Percentiles rank a stretch among this genome's conserved stretches.
phyloP scores from a whole-genome alignment of 2,113 vertebrate species.

The Phalacrocorax brasilianus region DNA sequence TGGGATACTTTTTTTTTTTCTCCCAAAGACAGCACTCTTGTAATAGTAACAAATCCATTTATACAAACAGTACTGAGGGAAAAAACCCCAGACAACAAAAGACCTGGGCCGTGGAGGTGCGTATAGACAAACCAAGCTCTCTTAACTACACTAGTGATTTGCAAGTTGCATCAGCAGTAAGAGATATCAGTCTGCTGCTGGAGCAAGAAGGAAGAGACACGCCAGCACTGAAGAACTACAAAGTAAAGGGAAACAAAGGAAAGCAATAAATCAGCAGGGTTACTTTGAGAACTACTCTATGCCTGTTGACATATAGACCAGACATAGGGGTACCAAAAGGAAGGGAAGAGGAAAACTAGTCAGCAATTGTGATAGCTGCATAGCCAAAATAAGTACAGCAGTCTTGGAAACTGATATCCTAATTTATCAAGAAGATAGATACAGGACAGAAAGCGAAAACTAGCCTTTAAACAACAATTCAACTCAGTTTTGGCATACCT shows the following conservation, averaged over 20 bases:
- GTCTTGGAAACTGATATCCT: neutral
- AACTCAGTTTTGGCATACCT: neutral
- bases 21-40: neutral
- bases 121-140: neutral
- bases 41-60: neutral
- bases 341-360: neutral
- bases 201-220: neutral
- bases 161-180: conserved; percentile 29
- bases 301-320: accelerated
- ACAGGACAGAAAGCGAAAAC: neutral
- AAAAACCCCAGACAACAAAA: neutral
- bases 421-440: neutral
- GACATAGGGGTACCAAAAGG: neutral
- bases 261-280: neutral
- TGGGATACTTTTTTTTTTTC: neutral
- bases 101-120: neutral
- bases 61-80: neutral
- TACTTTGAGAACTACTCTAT: neutral
- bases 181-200: neutral
- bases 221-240: neutral
- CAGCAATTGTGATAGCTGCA: neutral
- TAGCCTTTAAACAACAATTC: neutral
- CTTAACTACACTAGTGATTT: neutral
- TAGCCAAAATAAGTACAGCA: neutral
- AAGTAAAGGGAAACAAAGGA: neutral